Conservation (phyloP, 2,113 vertebrate species). For the Anser cygnoides region DNA sequence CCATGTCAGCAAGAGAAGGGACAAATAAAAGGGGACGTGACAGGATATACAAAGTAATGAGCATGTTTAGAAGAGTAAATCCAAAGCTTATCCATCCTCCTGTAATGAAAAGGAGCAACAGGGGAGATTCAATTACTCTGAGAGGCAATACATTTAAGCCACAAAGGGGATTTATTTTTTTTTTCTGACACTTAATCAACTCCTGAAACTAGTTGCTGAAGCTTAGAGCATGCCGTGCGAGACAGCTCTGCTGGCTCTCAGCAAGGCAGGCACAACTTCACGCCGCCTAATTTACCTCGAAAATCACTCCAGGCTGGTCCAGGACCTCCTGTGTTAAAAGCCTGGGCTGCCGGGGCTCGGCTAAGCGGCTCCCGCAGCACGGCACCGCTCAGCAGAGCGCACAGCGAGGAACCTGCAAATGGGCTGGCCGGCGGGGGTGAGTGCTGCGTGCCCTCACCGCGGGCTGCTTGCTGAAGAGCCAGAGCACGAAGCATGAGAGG, state of each 20-base stretch:
- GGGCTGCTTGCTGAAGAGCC: background rate
- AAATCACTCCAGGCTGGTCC: background rate
- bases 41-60: background rate
- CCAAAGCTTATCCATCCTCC: background rate
- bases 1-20: background rate
- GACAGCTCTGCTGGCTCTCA: background rate
- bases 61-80: background rate
- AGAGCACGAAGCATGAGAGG: background rate
- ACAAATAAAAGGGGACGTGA: background rate
- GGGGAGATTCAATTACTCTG: background rate
- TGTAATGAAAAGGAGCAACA: background rate
- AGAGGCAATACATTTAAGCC: background rate
- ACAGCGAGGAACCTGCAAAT: background rate
- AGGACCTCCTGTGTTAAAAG: background rate
- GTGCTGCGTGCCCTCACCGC: rapidly evolving
- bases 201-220: background rate
- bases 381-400: background rate
- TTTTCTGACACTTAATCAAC: background rate
- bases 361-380: background rate
- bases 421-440: rapidly evolving
- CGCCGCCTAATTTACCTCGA: rapidly evolving
- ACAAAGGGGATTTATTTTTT: background rate
- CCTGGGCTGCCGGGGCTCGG: background rate
- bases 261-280: background rate
- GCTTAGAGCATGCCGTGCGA: background rate